A percentile compares a stretch with the other conserved stretches of the same genome.
Evolutionary conservation across 2,113 vertebrate genomes (phyloP).

Genomic region (Mohoua ochrocephala): DNA sequence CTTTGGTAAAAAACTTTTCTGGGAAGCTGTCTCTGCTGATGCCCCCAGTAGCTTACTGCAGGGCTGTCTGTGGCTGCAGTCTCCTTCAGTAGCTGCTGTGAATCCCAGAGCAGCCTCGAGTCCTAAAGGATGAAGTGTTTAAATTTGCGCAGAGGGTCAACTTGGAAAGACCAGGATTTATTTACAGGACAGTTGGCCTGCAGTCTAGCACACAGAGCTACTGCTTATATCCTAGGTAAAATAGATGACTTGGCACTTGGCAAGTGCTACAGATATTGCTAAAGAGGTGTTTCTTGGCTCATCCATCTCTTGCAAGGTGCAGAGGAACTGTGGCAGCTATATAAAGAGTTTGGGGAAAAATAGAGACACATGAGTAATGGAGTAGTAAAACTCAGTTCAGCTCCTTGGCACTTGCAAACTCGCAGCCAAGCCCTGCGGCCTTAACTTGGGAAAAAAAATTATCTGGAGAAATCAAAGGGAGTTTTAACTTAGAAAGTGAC

Average conservation of each 20-base stretch:
- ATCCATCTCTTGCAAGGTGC: slow-evolving; percentile 48
- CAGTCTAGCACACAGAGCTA: slow-evolving; percentile 1
- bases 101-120: neutral
- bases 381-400: slow-evolving; percentile 55
- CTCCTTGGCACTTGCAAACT: slow-evolving; percentile 24
- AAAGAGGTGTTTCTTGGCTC: slow-evolving; percentile 54
- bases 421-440: neutral
- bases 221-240: slow-evolving; percentile 12
- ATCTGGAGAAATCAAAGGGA: neutral
- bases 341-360: slow-evolving; percentile 57
- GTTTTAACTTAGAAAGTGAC: neutral
- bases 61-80: neutral
- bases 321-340: slow-evolving; percentile 36
- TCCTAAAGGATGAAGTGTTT: slow-evolving; percentile 25
- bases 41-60: neutral
- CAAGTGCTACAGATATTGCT: slow-evolving; percentile 18
- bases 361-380: slow-evolving; percentile 60
- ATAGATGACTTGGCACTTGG: slow-evolving; percentile 41
- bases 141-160: neutral
- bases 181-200: slow-evolving; percentile 14
- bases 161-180: slow-evolving; percentile 24
- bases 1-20: neutral
- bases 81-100: neutral
- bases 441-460: slow-evolving; percentile 2
- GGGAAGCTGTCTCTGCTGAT: neutral